Evolutionary conservation across 2,113 vertebrate species (phyloP).

Genomic region (Seriola dumerili): DNA sequence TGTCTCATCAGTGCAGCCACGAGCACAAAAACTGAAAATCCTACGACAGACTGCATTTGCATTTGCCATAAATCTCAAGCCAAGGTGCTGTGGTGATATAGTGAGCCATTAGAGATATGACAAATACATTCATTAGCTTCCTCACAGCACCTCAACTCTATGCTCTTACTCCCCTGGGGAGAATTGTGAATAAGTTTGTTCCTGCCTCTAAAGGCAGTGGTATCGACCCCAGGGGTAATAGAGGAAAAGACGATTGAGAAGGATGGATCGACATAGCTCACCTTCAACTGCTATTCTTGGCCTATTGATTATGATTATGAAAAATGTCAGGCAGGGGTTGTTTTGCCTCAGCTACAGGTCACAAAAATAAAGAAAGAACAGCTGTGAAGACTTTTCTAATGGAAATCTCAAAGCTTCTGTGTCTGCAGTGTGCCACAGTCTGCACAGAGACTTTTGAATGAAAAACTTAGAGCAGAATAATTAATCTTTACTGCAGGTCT

Average conservation of each 20-base stretch:
- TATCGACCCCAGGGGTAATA: constrained; percentile 24
- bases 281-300: constrained; percentile 26
- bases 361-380: neutral
- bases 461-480: neutral
- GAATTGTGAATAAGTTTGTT: constrained; percentile 43
- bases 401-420: constrained; percentile 1
- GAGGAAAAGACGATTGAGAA: constrained; percentile 44
- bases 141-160: constrained; percentile 28
- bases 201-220: constrained; percentile 30
- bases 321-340: constrained; percentile 25
- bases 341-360: constrained; percentile 14
- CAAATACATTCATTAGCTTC: constrained; percentile 71
- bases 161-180: constrained; percentile 30
- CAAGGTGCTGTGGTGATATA: constrained; percentile 64
- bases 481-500: neutral
- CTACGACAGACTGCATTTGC: constrained; percentile 27
- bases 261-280: constrained; percentile 38
- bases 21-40: constrained; percentile 26
- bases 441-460: neutral
- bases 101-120: constrained; percentile 72
- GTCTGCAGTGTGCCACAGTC: neutral
- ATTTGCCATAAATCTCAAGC: constrained; percentile 59
- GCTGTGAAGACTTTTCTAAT: neutral
- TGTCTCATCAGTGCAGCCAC: constrained; percentile 48
- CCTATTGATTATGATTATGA: constrained; percentile 50